A percentile compares a stretch with the other conserved stretches of the same genome.
These are phyloP conservation scores for Forbesichthys agassizii DNA, from an alignment of 2,113 vertebrate species.

Conservation along the genomic window DNA sequence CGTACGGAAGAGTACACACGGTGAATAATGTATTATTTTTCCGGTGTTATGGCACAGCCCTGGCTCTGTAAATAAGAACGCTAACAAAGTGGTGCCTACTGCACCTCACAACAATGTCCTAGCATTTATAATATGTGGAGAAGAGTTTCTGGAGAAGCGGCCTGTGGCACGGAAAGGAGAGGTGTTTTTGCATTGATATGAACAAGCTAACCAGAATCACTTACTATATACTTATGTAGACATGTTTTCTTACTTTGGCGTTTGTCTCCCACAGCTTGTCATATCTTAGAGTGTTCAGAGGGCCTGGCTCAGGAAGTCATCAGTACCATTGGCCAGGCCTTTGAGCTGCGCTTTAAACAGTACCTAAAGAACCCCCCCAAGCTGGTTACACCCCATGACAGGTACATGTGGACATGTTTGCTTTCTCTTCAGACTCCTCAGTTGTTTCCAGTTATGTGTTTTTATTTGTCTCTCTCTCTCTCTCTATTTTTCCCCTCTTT, in stretches of 20 bases:
- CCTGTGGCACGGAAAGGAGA: too few relatives aligned
- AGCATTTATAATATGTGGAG: too few relatives aligned
- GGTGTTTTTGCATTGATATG: too few relatives aligned
- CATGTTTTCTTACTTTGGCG: constrained; percentile 1
- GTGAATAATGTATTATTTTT: too few relatives aligned
- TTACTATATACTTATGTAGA: too few relatives aligned
- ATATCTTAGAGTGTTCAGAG: constrained; percentile 95
- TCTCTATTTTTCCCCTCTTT: neutral
- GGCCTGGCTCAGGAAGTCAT: constrained; percentile 97
- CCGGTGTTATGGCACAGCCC: too few relatives aligned
- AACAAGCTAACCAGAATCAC: too few relatives aligned
- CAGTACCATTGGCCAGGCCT: constrained; percentile 98
- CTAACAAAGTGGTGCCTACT: too few relatives aligned
- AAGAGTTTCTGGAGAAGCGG: too few relatives aligned
- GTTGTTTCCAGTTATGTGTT: neutral
- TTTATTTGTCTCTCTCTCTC: neutral
- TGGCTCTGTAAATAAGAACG: too few relatives aligned
- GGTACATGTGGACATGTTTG: constrained; percentile 68
- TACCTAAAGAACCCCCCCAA: constrained; percentile 98
- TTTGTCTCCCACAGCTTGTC: constrained; percentile 81
- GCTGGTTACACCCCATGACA: constrained; percentile 94
- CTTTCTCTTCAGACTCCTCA: neutral
- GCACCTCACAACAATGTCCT: too few relatives aligned
- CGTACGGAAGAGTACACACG: too few relatives aligned
- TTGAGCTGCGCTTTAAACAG: constrained; percentile 96